Evolutionary conservation across 2,113 vertebrate genomes (phyloP), one percentile per base, ranked within the genome.

Genomic region (Hemicordylus capensis): DNA sequence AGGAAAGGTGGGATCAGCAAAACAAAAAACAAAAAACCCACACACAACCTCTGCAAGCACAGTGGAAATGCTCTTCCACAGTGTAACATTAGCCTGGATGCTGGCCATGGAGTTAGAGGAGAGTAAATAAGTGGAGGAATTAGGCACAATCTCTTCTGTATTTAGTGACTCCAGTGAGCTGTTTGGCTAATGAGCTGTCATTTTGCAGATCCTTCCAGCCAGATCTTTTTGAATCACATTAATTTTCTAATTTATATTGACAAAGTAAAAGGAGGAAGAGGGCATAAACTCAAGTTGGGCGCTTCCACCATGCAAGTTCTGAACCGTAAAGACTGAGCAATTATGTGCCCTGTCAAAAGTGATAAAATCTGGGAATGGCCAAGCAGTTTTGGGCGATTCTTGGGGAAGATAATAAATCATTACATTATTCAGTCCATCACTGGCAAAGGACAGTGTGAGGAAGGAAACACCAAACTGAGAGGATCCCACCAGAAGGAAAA

Each of bases 181-280:
- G 39, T 34, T 85, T 75, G 58, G 72, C 76, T 85, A 61, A 85
- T 86, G 26, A 81, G 4, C 4, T 80, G 39, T 56, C 46, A 34
- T 81, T 90, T 90, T 42, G 44, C 75, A n/a, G 83, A 86, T 83
- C 61, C 24, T 17, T 83, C 44, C 70, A 39, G 28, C 46, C 31
- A n/a, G 10, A n/a, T 64, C 51, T 58, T 66, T 34, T 88, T 67
- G 81, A 85, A 0, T 75, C 37, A 42, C 9, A 63, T 75, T 64
- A 82, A 74, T 83, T 44, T 66, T 31, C 48, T 3, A 26, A 54
- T 54, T 84, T 80, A 31, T 7, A 63, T 11, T 42, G 17, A 46
- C 42, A 87, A 79, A 77, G 19, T 75, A 69, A 8, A 14, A 14
- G 14, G 9, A 0, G 69, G 67, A 4, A 59, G 4, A 73, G 46